These are phyloP conservation scores for Melieria omissa DNA, from an alignment of 2,888 invertebrate genomes.

Conservation along the genomic window DNA sequence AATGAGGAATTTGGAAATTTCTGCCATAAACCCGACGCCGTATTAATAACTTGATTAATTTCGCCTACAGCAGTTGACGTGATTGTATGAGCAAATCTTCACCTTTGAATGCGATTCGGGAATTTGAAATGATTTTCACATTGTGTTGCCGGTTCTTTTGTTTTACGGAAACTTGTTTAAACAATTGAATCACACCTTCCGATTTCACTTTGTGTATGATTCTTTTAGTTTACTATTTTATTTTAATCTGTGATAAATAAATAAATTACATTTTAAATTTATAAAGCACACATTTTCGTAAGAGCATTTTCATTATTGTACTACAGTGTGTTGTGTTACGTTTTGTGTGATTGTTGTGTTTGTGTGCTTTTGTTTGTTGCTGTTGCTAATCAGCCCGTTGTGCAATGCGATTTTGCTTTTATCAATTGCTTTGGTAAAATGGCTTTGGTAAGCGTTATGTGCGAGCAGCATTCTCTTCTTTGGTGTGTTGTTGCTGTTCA, in stretches of 20 bases:
- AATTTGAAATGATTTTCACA: too few species aligned
- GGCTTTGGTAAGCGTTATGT: not conserved
- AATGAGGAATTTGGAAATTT: constrained; percentile 5
- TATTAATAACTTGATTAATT: too few species aligned
- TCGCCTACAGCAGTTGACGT: too few species aligned
- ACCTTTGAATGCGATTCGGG: too few species aligned
- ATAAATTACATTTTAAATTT: constrained; percentile 22
- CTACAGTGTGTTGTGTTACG: constrained; percentile 23
- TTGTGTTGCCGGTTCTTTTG: too few species aligned
- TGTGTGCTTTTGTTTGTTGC: constrained; percentile 23
- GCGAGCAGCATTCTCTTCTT: constrained; percentile 7
- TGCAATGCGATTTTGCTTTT: constrained; percentile 11
- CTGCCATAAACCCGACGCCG: not conserved
- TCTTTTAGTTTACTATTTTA: constrained; percentile 16
- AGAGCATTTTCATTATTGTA: constrained; percentile 18
- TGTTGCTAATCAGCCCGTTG: constrained; percentile 22
- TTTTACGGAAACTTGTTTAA: too few species aligned
- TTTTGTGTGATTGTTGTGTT: constrained; percentile 23
- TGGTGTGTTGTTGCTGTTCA: not conserved
- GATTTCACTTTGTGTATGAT: not conserved
- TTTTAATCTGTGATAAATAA: constrained; percentile 16
- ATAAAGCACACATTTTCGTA: constrained; percentile 26
- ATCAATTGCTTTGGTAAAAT: constrained; percentile 22
- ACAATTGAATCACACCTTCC: too few species aligned
- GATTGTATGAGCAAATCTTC: too few species aligned